Evolutionary conservation across 1,140 invertebrate species (phyloP), one percentile per base, ranked within the genome.

Genomic region (Lepidotrigona ventralis): DNA sequence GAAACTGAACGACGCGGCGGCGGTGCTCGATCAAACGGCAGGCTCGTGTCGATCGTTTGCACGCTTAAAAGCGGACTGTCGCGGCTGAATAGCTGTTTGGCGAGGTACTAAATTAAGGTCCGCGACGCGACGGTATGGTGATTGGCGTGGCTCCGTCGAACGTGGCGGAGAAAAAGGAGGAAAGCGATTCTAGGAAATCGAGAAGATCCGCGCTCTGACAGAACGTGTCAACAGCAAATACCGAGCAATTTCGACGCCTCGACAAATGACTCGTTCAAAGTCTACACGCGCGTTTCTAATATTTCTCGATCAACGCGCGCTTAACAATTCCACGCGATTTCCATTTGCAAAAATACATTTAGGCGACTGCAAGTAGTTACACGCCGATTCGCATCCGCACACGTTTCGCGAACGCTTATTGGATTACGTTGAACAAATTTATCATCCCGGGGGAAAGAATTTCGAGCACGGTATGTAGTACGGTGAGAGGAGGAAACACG

Each of bases 111-210:
- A 87, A 85, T 88, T 85, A 82, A 70, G 83, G 74, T n/a, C n/a
- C n/a, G n/a, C 71, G 26, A 66, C 69, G 39, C 39, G 39, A 46
- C 33, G 6, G 39, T 68, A 79, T 3, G 79, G 72, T 81, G 83
- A 88, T 85, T 88, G 79, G 82, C 86, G 79, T 77, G 39, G 83
- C 46, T 79, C 76, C 64, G 83, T 80, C 76, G 53, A 68, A 29
- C 46, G 72, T 69, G 56, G n/a, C 46, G n/a, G 56, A 69, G 29
- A 51, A 12, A 64, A 60, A 60, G 23, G n/a, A 51, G 26, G 26
- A 39, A 23, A 56, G 8, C 33, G 46, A n/a, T 14, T 9, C 14
- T 0, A 29, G 1, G 51, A 26, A 53, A 78, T 26, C 8, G 26
- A 53, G 58, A 64, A n/a, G 33, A 58, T 29, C 53, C 17, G 26